These are phyloP conservation scores for Cantharis rustica DNA, from an alignment of 2,888 invertebrate species.

Conservation along the genomic window DNA sequence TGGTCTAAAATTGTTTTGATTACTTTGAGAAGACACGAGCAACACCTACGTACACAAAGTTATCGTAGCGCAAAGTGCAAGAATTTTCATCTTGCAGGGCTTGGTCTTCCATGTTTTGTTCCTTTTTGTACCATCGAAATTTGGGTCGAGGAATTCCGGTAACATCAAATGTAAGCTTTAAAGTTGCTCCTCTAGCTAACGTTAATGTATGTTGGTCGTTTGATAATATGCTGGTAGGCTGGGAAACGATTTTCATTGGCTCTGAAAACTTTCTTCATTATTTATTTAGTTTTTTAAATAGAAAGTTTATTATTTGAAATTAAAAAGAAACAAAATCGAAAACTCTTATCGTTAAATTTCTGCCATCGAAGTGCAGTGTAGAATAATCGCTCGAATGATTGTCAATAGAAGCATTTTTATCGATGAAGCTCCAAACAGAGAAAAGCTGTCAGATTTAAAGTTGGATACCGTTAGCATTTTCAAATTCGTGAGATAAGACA, in stretches of 20 bases:
- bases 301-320: too few species aligned
- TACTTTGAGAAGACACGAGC: neutral
- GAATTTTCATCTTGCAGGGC: constrained; percentile 12
- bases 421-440: too few species aligned
- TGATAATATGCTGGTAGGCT: constrained; percentile 11
- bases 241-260: constrained; percentile 7
- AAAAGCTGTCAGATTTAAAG: too few species aligned
- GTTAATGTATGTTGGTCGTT: constrained; percentile 1
- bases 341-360: too few species aligned
- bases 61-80: constrained; percentile 12
- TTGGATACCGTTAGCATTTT: too few species aligned
- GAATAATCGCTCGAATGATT: too few species aligned
- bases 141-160: constrained; percentile 25
- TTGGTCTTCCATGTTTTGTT: constrained; percentile 7
- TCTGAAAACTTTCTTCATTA: constrained; percentile 7
- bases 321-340: too few species aligned
- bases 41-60: neutral
- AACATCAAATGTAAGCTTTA: constrained; percentile 23
- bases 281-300: too few species aligned
- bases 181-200: neutral
- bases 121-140: constrained; percentile 28
- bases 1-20: constrained; percentile 12
- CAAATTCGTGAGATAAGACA: neutral
- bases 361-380: too few species aligned
- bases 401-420: too few species aligned